Base-by-base conservation (phyloP, 1,140 invertebrate genomes). In the Brachionus koreanus region DNA sequence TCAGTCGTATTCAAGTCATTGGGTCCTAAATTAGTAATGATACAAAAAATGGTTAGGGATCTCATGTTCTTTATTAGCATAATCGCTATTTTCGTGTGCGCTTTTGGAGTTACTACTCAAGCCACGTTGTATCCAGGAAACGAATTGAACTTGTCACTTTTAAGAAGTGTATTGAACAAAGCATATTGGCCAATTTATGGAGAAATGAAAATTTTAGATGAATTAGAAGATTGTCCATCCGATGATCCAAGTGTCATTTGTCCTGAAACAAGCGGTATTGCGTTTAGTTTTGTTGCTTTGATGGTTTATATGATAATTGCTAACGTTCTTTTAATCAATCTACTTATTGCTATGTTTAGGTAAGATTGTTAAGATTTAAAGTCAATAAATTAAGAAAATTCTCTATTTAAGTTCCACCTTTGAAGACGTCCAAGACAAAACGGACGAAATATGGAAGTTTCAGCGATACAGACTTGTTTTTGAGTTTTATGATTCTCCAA, bases 11-110 rank as follows among this genome's bases (percentile, higher is more conserved):
- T 85, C 76, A 86, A 87, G 81, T 85, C 87, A 52, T 85, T 88
- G 82, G 87, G 87, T 49, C 87, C 87, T 9, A 88, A 88, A 84
- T 86, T 88, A 72, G 87, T 88, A 74, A 88, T 88, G 87, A 88
- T 88, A 25, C 83, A 83, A 29, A 86, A 84, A 84, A 88, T 88
- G 87, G 87, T 88, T 83, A 83, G 84, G 39, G 87, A 88, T 81
- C 82, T 87, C 25, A 83, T 85, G 83, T 87, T 87, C 76, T 87
- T 88, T 84, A 84, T 88, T 10, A 75, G 85, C n/a, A 87, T 88
- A 29, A 84, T 88, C 49, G 33, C 85, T 25, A 85, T 88, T 69
- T 87, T 87, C 84, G 81, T 88, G n/a, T 65, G 86, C 29, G 86
- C 86, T 83, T 88, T 87, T 84, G 87, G 87, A 5, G 85, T 87